A percentile compares a stretch with the other conserved stretches of the same genome.
Conservation (phyloP, 2,113 vertebrate genomes). For the Python bivittatus region DNA sequence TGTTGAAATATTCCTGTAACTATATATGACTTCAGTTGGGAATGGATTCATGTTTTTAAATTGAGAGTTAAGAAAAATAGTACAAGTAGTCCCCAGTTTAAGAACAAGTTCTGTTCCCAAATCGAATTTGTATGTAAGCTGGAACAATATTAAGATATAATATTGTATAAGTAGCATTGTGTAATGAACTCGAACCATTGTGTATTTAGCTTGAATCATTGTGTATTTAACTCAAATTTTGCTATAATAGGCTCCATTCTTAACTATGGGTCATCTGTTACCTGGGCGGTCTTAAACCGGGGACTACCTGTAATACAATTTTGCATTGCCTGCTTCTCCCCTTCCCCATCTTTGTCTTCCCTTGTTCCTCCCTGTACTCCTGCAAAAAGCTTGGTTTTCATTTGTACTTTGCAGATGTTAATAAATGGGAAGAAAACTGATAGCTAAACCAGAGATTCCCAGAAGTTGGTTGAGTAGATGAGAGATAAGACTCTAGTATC, state of each 20-base stretch:
- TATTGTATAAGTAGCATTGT: too few species aligned
- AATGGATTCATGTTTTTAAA: background rate
- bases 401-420: background rate
- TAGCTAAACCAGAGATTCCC: background rate
- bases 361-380: background rate
- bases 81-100: too few species aligned
- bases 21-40: background rate
- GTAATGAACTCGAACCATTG: too few species aligned
- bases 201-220: too few species aligned
- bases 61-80: background rate
- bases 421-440: background rate
- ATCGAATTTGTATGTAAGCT: too few species aligned
- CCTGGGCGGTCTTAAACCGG: too few species aligned
- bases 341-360: background rate
- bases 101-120: too few species aligned
- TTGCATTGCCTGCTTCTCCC: background rate
- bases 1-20: background rate
- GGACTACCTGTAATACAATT: too few species aligned
- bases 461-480: background rate
- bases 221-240: too few species aligned
- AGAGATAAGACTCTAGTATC: background rate
- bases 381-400: background rate
- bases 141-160: too few species aligned
- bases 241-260: too few species aligned
- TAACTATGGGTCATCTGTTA: too few species aligned